Evolutionary conservation across 2,797 vertebrate genomes (phyloP), one percentile per base, ranked within the genome.

Genomic region (Acrossocheilus wenchowensis): DNA sequence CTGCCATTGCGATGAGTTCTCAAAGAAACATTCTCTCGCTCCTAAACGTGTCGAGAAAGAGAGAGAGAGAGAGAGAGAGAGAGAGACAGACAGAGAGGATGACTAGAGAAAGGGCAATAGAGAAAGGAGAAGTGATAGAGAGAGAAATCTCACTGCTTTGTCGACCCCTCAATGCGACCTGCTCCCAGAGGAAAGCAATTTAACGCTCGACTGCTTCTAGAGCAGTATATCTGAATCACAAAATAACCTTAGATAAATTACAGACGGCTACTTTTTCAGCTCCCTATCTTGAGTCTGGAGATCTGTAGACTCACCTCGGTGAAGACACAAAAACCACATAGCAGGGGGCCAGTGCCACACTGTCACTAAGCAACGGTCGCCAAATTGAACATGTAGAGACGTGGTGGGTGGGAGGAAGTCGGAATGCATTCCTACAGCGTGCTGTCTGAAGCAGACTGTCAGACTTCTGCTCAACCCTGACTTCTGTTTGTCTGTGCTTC

Each of bases 141-240:
- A 89, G 83, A 82, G 89, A 90, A 91, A 88, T 64, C 90, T 45
- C 88, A 86, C 78, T 85, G 85, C 91, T 94, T 91, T 93, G 92
- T 94, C 1, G 89, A 96, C 94, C 93, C 91, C 90, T 93, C 93
- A 84, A 92, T 91, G 90, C 91, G 87, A 96, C 94, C 94, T 92
- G 92, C 89, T 96, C 95, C 95, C 95, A 90, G 89, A 92, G 93
- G 95, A 97, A 97, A 95, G 93, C 93, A 97, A 97, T 97, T 97
- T 97, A 97, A 96, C 92, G 96, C 95, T 95, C 92, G 92, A 89
- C 89, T 91, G 94, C 95, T 91, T 94, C 91, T 71, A 93, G 92
- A 95, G 93, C 87, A 94, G 93, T 94, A 94, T 93, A 93, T 95
- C 95, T 94, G 93, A 96, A 95, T 94, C 92, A 90, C 91, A 94